Evolutionary conservation across 37 sponge, comb jelly and placozoan species (phyloP), one percentile per base, ranked within the genome.

Genomic region (Theonella swinhoei): DNA sequence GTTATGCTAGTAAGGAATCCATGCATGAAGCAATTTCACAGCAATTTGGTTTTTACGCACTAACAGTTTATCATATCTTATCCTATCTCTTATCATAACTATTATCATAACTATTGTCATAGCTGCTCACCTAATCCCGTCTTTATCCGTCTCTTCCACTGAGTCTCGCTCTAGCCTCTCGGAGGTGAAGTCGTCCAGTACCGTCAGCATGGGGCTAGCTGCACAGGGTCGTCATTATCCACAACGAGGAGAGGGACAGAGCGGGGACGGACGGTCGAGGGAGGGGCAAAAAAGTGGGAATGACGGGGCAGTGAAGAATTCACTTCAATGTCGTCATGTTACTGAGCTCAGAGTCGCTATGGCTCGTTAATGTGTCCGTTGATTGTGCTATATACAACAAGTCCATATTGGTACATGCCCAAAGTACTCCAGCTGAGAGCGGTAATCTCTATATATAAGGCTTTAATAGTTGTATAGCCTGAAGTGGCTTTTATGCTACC

Each of bases 291-390:
- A 35, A 87, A 80, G 24, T 80, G 81, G 1, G 88, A 76, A 19
- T 64, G 82, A n/a, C 25, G 60, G 11, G 37, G 1, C 1, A 80
- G 81, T 17, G 30, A 7, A 22, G 20, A 7, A 28, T 35, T 2
- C 68, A 29, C 25, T 28, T 34, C 42, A 62, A 68, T 38, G 3
- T 22, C 26, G 28, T 74, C 11, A 75, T 81, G 30, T 64, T 71
- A 42, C 78, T 73, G 31, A 87, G 54, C 71, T 80, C 88, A 23
- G 88, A 80, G 47, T 87, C 88, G 54, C 88, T 87, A 38, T 42
- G 68, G 60, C 81, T 81, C 0, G 25, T 5, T 31, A 68, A n/a
- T 25, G 20, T 5, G 31, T 19, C 28, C 68, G 68, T 66, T n/a
- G n/a, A n/a, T n/a, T n/a, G n/a, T n/a, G 5, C 31, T 9, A 8